Evolutionary conservation across 2,888 invertebrate genomes (phyloP), one percentile per base, ranked within the genome.

Genomic region (Portevinia maculata): DNA sequence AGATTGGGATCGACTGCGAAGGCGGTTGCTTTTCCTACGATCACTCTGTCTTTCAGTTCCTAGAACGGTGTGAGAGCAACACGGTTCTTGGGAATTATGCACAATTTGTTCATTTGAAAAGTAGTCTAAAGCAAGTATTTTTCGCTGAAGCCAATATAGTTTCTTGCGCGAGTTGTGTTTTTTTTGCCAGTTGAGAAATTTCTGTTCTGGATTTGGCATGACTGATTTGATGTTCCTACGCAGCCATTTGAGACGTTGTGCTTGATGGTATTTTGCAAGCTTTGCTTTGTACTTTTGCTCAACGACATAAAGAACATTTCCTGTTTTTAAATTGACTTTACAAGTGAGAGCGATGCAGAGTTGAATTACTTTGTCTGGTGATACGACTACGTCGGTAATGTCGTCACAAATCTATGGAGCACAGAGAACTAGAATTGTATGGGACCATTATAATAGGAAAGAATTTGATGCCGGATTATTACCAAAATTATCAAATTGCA

Each of bases 261-360:
- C 8, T 8, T 48, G 37, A 0, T 30, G 44, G 8, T 69, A 83
- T 1, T 28, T 78, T 11, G 17, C 5, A 9, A 83, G 41, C 37
- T 67, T 78, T 7, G 48, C 3, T 46, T 73, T 83, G 48, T 67
- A 78, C 44, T 78, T 83, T n/a, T 73, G n/a, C 21, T 78, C 78
- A n/a, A 83, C 71, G 6, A 53, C 17, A 19, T 83, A 67, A 0
- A 83, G n/a, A 7, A 83, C 9, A 28, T 83, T 83, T 8, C 71
- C 71, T 1, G 7, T 7, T 3, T 11, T 48, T 1, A 83, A 55
- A 55, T 83, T 41, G 0, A 83, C 83, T 48, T 24, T 50, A 28
- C 83, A 83, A 0, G 48, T 39, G 0, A 83, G 19, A 7, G 17
- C 32, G 0, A 6, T 2, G 11, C 83, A 83, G 3, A 67, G 30